Evolutionary conservation across 2,797 vertebrate genomes (phyloP).

Genomic region (Phrynocephalus forsythii): DNA sequence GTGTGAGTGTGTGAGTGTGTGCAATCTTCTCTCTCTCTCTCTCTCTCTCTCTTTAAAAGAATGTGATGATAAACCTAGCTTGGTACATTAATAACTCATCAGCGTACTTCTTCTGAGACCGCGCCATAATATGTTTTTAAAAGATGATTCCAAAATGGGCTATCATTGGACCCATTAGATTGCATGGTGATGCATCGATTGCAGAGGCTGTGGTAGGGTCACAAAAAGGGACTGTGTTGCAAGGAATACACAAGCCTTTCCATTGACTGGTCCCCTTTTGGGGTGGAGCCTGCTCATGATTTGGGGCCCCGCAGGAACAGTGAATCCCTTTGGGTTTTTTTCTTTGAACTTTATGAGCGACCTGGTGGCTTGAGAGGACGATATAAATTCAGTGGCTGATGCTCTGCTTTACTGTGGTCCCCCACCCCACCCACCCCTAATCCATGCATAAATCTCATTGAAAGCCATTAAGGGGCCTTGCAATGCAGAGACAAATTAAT

Average conservation of each 20-base stretch:
- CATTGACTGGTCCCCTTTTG: too few species aligned
- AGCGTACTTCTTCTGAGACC: not conserved
- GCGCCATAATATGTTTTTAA: conserved; percentile 50
- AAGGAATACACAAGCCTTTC: too few species aligned
- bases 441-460: conserved; percentile 49
- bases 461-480: conserved; percentile 10
- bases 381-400: not conserved
- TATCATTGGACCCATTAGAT: conserved; percentile 50
- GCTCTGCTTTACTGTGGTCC: not conserved
- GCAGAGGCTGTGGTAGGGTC: not conserved
- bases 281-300: not conserved
- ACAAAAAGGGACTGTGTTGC: too few species aligned
- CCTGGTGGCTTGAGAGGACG: not conserved
- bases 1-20: not conserved
- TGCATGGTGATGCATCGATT: conserved; percentile 47
- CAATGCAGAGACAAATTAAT: conserved; percentile 50
- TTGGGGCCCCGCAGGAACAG: too few species aligned
- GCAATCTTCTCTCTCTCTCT: not conserved
- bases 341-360: too few species aligned
- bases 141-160: conserved; percentile 31
- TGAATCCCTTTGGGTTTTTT: too few species aligned
- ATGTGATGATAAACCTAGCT: conserved; percentile 16
- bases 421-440: not conserved
- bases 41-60: conserved; percentile 18
- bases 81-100: conserved; percentile 34